These are phyloP conservation scores for Poecile atricapillus DNA, from an alignment of 2,113 vertebrate species.

Conservation along the genomic window DNA sequence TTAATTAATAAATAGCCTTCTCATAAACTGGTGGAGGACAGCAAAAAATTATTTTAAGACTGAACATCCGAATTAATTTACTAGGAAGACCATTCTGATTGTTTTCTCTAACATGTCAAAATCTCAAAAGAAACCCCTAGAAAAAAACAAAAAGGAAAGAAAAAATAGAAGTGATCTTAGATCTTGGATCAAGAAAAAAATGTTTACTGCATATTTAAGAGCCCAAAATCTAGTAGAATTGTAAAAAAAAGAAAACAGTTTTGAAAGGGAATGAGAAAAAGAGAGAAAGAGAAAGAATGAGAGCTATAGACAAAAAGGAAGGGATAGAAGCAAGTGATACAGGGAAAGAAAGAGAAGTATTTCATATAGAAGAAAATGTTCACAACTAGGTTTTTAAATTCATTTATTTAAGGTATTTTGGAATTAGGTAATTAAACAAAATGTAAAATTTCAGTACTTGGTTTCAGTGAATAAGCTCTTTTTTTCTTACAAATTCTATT, in stretches of 20 bases:
- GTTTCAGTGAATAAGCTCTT: background rate
- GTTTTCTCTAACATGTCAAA: background rate
- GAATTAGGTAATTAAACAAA: background rate
- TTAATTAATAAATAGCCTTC: background rate
- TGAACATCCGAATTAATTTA: background rate
- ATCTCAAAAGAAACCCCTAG: background rate
- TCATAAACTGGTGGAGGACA: background rate
- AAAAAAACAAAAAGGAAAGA: no score
- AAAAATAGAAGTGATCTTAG: background rate
- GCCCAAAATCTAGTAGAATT: background rate
- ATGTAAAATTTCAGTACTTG: background rate
- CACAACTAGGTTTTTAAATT: background rate
- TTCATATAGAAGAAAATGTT: background rate
- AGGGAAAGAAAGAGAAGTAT: background rate
- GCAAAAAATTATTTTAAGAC: background rate
- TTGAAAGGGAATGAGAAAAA: background rate
- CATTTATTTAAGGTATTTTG: background rate
- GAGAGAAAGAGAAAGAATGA: background rate
- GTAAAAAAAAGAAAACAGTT: background rate
- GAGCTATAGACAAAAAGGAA: background rate
- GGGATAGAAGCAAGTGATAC: background rate
- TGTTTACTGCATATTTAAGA: background rate
- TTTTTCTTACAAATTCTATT: background rate
- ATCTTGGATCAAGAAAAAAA: background rate
- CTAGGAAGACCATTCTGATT: background rate